These are phyloP conservation scores for Alloscopus bannaensis DNA, from an alignment of 2,888 invertebrate species.

Conservation along the genomic window DNA sequence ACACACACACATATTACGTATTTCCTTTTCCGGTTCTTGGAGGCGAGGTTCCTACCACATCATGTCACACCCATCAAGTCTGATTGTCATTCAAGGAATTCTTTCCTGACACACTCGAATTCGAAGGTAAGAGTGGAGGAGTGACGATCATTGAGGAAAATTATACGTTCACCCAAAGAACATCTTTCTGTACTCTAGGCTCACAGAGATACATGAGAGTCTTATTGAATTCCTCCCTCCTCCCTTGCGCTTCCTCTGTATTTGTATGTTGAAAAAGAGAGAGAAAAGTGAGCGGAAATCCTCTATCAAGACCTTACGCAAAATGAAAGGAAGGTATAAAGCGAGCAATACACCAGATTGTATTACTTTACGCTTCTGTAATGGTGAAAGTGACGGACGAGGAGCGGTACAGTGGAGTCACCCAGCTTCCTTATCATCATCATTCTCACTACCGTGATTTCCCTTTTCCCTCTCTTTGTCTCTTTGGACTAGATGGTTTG, in stretches of 20 bases:
- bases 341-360: background rate
- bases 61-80: background rate
- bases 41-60: too few species aligned
- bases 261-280: background rate
- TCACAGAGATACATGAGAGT: too few species aligned
- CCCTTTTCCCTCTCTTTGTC: background rate
- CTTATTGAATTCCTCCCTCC: too few species aligned
- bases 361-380: too few species aligned
- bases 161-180: too few species aligned
- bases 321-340: background rate
- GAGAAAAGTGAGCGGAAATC: background rate
- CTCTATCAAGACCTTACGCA: background rate
- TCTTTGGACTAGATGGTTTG: background rate
- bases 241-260: too few species aligned
- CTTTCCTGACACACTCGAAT: background rate
- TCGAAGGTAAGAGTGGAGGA: background rate
- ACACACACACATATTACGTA: background rate
- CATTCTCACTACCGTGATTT: conserved; percentile 6
- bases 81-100: conserved; percentile 4
- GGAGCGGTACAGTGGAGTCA: too few species aligned
- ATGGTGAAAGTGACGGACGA: too few species aligned
- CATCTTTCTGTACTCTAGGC: too few species aligned
- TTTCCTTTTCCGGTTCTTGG: too few species aligned
- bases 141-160: background rate
- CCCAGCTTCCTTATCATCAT: conserved; percentile 4